Evolutionary conservation across 2,888 invertebrate genomes (phyloP).

Genomic region (Acholoe squamosa): DNA sequence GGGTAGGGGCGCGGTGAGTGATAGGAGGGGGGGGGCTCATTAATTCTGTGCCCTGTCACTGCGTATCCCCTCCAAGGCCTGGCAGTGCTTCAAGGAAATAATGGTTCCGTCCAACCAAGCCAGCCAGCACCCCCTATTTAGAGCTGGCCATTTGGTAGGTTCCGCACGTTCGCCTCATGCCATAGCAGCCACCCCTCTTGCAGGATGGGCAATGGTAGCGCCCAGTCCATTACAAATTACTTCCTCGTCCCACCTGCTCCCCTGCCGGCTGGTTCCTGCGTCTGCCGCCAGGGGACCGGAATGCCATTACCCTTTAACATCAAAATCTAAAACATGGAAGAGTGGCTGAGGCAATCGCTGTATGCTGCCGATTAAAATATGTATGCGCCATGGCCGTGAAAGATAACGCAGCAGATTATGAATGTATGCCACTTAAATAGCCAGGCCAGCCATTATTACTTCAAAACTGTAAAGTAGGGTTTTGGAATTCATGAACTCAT

Average conservation of each 20-base stretch:
- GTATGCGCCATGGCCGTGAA: not conserved
- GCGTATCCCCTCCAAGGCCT: constrained; percentile 56
- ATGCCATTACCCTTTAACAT: constrained; percentile 62
- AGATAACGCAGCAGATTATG: no score
- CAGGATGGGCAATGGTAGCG: constrained; percentile 4
- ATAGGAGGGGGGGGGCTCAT: constrained; percentile 28
- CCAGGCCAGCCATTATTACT: no score
- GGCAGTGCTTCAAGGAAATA: constrained; percentile 46
- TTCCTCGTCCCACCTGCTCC: constrained; percentile 61
- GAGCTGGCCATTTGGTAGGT: not conserved
- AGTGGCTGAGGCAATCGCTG: constrained; percentile 49
- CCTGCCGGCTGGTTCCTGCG: constrained; percentile 57
- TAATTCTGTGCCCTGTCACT: constrained; percentile 57
- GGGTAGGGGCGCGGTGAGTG: not conserved
- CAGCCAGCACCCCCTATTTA: not conserved
- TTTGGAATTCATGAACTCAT: no score
- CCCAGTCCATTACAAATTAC: constrained; percentile 60
- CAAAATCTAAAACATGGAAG: constrained; percentile 58
- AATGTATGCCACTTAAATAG: not conserved
- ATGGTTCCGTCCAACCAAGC: constrained; percentile 30
- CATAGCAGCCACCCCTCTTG: constrained; percentile 36
- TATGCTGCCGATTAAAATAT: constrained; percentile 31
- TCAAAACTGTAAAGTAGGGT: no score
- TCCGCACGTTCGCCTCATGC: not conserved
- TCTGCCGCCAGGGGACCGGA: constrained; percentile 49